Percentiles rank a stretch among this genome's conserved stretches.
These are phyloP conservation scores for Scaptomyza tumidula DNA, from an alignment of 2,888 invertebrate genomes.

Conservation along the genomic window DNA sequence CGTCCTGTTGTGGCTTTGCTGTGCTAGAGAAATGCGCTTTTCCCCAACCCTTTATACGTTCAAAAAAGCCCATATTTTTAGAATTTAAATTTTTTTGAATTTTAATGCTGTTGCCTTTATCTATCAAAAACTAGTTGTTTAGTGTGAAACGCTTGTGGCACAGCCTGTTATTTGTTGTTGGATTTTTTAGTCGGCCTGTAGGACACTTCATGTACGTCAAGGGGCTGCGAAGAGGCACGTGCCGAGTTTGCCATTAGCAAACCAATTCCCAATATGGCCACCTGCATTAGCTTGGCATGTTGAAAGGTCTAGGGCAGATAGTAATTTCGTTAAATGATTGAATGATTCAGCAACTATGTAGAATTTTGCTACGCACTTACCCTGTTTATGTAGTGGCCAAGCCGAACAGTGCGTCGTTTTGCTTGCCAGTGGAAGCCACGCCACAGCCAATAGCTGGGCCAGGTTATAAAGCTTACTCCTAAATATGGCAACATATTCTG, in stretches of 20 bases:
- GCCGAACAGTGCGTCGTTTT: constrained; percentile 36
- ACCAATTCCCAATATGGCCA: constrained; percentile 66
- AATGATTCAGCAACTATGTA: background rate
- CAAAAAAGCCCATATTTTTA: constrained; percentile 49
- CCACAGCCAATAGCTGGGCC: constrained; percentile 75
- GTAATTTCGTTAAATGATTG: background rate
- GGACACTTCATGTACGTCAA: constrained; percentile 38
- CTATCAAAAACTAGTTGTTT: background rate
- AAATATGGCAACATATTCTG: constrained; percentile 60
- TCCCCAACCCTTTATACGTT: constrained; percentile 37
- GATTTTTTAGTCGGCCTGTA: constrained; percentile 1
- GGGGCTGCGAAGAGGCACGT: background rate
- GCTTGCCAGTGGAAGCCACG: constrained; percentile 68
- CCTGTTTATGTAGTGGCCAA: constrained; percentile 65
- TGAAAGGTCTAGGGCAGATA: constrained; percentile 65
- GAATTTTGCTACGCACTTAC: constrained; percentile 29
- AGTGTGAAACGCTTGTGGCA: constrained; percentile 3
- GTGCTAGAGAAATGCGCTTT: background rate
- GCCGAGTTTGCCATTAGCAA: constrained; percentile 41
- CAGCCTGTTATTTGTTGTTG: constrained; percentile 26
- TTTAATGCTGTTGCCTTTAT: constrained; percentile 3
- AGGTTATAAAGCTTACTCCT: constrained; percentile 59
- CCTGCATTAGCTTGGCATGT: constrained; percentile 73
- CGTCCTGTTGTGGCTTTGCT: background rate
- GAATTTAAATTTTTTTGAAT: constrained; percentile 2